Conservation (phyloP, 2,888 invertebrate genomes). For the Abrostola triplasia region DNA sequence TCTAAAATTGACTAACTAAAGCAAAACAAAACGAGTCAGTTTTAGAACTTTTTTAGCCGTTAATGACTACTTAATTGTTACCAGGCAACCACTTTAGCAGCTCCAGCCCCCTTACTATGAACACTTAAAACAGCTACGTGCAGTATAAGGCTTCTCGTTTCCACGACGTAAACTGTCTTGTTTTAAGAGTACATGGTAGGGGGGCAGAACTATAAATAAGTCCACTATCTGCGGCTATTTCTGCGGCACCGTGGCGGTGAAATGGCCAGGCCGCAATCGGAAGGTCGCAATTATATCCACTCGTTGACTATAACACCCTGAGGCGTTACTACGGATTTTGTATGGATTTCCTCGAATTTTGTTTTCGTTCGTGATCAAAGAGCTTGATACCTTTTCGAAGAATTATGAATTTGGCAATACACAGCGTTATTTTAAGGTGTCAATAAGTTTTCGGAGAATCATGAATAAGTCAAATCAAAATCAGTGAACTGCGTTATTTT, state of each 20-base stretch:
- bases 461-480: too few relatives aligned
- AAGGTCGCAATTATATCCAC: constrained; percentile 1
- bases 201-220: not conserved
- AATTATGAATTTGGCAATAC: too few relatives aligned
- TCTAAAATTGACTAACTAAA: constrained; percentile 6
- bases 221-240: constrained; percentile 1
- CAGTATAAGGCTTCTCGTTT: too few relatives aligned
- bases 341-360: not conserved
- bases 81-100: not conserved
- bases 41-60: constrained; percentile 25
- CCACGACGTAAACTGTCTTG: too few relatives aligned
- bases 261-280: not conserved
- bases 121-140: too few relatives aligned
- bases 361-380: not conserved
- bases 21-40: constrained; percentile 16
- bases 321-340: not conserved
- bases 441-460: too few relatives aligned
- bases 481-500: too few relatives aligned
- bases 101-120: too few relatives aligned
- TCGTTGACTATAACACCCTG: not conserved
- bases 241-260: not conserved
- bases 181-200: too few relatives aligned
- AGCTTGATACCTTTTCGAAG: too few relatives aligned
- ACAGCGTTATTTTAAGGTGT: too few relatives aligned
- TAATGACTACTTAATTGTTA: constrained; percentile 29